Evolutionary conservation across 2,797 vertebrate genomes (phyloP), one percentile per base, ranked within the genome.

Genomic region (Pipistrellus pygmaeus): DNA sequence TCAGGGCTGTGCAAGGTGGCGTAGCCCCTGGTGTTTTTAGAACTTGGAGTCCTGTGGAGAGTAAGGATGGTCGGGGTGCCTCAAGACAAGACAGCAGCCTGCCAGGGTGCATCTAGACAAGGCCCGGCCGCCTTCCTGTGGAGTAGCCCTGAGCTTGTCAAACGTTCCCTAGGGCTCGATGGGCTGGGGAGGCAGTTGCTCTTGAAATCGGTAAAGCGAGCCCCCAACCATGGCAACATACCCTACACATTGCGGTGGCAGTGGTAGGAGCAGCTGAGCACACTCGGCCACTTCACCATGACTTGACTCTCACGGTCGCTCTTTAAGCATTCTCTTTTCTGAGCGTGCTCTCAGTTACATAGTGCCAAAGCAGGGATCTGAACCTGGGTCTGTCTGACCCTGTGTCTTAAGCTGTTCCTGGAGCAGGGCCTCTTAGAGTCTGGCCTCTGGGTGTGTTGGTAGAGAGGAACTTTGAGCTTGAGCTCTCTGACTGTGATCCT

Each of bases 221-320:
- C 51, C 62, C 72, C 35, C 9, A 10, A 5, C 62, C 15, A 12
- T 15, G 0, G 48, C 0, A 6, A 2, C 13, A 3, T 30, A 7
- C 20, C 5, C 57, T 2, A 0, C 5, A 17, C 15, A 1, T 6
- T 21, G 4, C 17, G 8, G 5, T 27, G 44, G 53, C 10, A 51
- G 30, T 4, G 11, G 4, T 7, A 12, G 27, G 66, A 25, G 30
- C 12, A 44, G 30, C 53, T 46, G 53, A 27, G 27, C 5, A 20
- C 25, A 18, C 0, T 0, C 3, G 3, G n/a, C 48, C 32, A 30
- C 60, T 17, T 77, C 51, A 15, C 30, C 0, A 0, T 35, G 60
- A 35, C 14, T 11, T 11, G 23, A 60, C 25, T 62, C 12, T 21
- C 41, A 21, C 7, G 6, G 0, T 32, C 32, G 2, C 8, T 80